These are phyloP conservation scores for Leptodactylus fuscus DNA, from an alignment of 2,113 vertebrate genomes.

Conservation along the genomic window DNA sequence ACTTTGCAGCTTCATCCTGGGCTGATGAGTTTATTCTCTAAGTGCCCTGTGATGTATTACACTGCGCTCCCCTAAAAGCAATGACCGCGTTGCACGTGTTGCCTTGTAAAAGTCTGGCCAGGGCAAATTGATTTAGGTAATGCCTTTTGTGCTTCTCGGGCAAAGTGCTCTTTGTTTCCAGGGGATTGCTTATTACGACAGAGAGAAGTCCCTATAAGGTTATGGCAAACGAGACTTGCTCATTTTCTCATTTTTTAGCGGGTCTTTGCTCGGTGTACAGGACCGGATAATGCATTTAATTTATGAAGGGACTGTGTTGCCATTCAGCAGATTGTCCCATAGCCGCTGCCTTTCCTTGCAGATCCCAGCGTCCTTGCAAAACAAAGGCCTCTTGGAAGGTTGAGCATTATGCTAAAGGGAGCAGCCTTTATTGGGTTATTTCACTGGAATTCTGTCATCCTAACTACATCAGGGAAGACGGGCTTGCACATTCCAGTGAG, in stretches of 20 bases:
- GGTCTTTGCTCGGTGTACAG: background rate
- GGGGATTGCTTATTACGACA: slow-evolving; percentile 19
- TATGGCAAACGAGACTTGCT: background rate
- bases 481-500: too few species aligned
- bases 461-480: too few species aligned
- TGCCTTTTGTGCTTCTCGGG: slow-evolving; percentile 48
- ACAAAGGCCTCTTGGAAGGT: too few species aligned
- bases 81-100: background rate
- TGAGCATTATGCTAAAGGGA: too few species aligned
- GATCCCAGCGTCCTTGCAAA: too few species aligned
- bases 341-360: background rate
- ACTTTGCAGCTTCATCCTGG: slow-evolving; percentile 41
- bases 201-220: slow-evolving; percentile 11
- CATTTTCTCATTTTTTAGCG: slow-evolving; percentile 3
- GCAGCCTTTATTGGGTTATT: too few species aligned
- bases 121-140: slow-evolving; percentile 54
- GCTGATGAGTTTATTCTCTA: slow-evolving; percentile 53
- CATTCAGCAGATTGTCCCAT: background rate
- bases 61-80: slow-evolving; percentile 43
- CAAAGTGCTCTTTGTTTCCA: slow-evolving; percentile 20
- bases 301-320: background rate
- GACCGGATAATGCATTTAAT: background rate
- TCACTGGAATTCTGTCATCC: too few species aligned
- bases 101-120: slow-evolving; percentile 44
- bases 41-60: slow-evolving; percentile 51